Conservation (phyloP, 2,113 vertebrate genomes). For the Odobenus rosmarus region DNA sequence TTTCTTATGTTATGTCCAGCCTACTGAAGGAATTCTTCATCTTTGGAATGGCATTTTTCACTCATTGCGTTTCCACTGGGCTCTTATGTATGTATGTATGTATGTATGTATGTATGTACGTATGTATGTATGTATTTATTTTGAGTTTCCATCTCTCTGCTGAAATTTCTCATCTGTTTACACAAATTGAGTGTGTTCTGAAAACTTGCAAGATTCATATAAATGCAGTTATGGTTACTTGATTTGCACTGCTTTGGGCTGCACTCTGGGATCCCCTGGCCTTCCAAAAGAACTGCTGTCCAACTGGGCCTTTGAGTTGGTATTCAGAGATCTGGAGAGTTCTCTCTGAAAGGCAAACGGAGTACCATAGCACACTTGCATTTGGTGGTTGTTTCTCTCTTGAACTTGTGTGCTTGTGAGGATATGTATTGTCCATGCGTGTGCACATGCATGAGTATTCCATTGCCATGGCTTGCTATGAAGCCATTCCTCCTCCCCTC, state of each 20-base stretch:
- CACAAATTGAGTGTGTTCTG: not conserved
- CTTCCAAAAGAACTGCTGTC: not conserved
- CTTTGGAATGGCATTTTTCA: not conserved
- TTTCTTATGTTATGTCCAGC: not conserved
- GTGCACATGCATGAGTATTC: accelerated
- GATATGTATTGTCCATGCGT: too few species aligned
- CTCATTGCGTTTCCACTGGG: not conserved
- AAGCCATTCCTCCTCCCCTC: not conserved
- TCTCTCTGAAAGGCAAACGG: not conserved
- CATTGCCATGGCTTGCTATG: not conserved
- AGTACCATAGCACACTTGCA: not conserved
- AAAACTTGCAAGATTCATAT: not conserved
- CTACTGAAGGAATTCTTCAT: not conserved
- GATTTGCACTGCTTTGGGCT: not conserved
- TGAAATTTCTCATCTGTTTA: not conserved
- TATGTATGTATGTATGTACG: not conserved
- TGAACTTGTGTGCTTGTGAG: not conserved
- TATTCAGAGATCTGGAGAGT: not conserved
- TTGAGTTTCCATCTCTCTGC: not conserved
- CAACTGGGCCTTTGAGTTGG: not conserved
- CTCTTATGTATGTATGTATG: not conserved
- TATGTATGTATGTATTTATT: not conserved
- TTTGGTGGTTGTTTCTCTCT: not conserved
- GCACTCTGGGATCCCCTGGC: not conserved
- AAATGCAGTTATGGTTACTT: not conserved